Base-by-base conservation (phyloP, 2,113 vertebrate species). In the Pangasianodon gigas region DNA sequence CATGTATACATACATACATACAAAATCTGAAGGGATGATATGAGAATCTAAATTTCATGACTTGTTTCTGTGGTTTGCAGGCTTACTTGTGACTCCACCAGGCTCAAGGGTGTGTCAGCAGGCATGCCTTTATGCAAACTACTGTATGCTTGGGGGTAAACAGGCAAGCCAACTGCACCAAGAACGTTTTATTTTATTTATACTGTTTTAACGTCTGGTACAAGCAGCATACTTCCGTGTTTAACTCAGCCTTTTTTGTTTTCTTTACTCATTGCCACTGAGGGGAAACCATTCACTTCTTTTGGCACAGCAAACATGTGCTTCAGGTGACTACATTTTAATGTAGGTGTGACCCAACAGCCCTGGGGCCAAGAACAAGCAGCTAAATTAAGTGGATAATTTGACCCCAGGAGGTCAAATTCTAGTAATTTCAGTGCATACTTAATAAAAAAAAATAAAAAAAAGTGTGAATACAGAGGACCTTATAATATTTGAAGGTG, bases 101-200 rank as follows among this genome's bases (percentile, higher is more conserved):
- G 65, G 81, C 65, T 85, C 26, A 67, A 65, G 82, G 91, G 89
- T 86, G 89, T 91, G 91, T 85, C 88, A 91, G 65, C 71, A 3
- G 19, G 46, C 62, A 90, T 86, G 79, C 52, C 58, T 80, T 79
- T 88, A 82, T 80, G 62, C 83, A 74, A 88, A 90, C 32, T 54
- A n/a, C 24, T 37, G 29, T 87, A 74, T 88, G 54, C 82, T 29
- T 37, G 44, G 24, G 54, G 48, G 84, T 54, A 52, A 60, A 44
- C 91, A 83, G 77, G 29, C 56, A 37, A 67, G 19, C 14, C 4
- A 83, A 29, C 77, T 67, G 3, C 8, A 32, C 29, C 48, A 37
- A n/a, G 48, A n/a, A 74, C 29, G 4, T 37, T 37, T 48, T 77
- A 85, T 37, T 75, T 10, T 75, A 60, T 89, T 83, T 48, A 32